A percentile compares a stretch with the other conserved stretches of the same genome.
Conservation (phyloP, 1,140 invertebrate species). For the Heliconius melpomene region DNA sequence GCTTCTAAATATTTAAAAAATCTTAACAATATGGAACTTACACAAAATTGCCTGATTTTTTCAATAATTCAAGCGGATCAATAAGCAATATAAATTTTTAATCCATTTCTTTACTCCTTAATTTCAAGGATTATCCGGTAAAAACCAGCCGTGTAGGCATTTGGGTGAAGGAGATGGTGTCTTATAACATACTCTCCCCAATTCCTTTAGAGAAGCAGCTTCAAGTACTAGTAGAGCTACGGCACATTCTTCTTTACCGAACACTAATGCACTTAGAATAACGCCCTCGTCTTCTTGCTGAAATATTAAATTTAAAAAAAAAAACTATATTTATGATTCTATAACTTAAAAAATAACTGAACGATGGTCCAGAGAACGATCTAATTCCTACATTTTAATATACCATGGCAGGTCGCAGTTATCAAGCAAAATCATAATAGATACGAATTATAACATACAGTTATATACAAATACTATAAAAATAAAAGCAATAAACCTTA, state of each 20-base stretch:
- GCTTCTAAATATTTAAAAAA: too few species aligned
- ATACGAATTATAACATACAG: too few species aligned
- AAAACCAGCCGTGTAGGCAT: conserved; percentile 91
- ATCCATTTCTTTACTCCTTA: neutral
- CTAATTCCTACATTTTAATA: too few species aligned
- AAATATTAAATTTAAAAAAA: neutral
- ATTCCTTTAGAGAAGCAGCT: conserved; percentile 78
- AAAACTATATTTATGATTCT: neutral
- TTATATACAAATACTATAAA: too few species aligned
- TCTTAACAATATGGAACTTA: too few species aligned
- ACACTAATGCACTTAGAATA: conserved; percentile 37
- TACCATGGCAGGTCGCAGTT: too few species aligned
- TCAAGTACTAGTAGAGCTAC: conserved; percentile 39
- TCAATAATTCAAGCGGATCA: too few species aligned
- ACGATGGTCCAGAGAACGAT: too few species aligned
- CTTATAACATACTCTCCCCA: conserved; percentile 85
- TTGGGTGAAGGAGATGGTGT: conserved; percentile 89
- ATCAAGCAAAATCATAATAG: too few species aligned
- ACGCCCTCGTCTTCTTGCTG: conserved; percentile 47
- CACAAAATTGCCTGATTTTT: too few species aligned
- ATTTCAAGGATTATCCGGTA: conserved; percentile 48
- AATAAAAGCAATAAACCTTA: conserved; percentile 74
- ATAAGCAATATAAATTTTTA: too few species aligned
- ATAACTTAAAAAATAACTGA: too few species aligned
- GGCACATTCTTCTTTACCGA: conserved; percentile 17